Evolutionary conservation across 2,888 invertebrate genomes (phyloP).

Genomic region (Synergus umbraculus): DNA sequence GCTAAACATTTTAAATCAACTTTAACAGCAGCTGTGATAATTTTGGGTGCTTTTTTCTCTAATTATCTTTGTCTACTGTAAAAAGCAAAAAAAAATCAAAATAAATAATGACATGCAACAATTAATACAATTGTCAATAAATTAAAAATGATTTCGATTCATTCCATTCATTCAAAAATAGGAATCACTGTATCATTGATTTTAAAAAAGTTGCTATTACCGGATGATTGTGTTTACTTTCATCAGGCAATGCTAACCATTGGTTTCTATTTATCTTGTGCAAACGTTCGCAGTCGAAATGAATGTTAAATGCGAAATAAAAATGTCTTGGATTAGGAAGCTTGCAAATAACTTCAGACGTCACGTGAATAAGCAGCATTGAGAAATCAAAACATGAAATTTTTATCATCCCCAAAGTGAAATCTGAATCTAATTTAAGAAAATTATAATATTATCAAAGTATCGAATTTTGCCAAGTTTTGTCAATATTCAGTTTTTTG

Average conservation of each 20-base stretch:
- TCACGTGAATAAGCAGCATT: no score
- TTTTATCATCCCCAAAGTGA: no score
- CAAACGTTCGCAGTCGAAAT: constrained; percentile 18
- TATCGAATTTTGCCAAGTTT: no score
- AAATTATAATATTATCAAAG: no score
- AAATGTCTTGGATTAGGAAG: constrained; percentile 18
- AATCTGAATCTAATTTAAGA: no score
- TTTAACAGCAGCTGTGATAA: not conserved
- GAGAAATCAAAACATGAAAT: no score
- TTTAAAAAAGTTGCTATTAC: constrained; percentile 20
- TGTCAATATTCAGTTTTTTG: no score
- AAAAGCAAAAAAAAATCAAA: not conserved
- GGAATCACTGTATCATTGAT: not conserved
- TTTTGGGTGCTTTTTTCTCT: not conserved
- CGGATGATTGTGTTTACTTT: constrained; percentile 34
- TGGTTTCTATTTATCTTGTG: constrained; percentile 31
- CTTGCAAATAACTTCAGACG: not conserved
- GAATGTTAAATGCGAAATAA: constrained; percentile 36
- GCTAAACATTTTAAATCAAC: not conserved
- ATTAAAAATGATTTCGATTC: not conserved
- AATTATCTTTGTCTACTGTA: no score
- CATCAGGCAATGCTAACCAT: constrained; percentile 16
- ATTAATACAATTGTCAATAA: not conserved
- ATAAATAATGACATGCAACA: not conserved
- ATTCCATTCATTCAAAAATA: not conserved